Evolutionary conservation across 2,113 vertebrate species (phyloP).

Genomic region (Natator depressus): DNA sequence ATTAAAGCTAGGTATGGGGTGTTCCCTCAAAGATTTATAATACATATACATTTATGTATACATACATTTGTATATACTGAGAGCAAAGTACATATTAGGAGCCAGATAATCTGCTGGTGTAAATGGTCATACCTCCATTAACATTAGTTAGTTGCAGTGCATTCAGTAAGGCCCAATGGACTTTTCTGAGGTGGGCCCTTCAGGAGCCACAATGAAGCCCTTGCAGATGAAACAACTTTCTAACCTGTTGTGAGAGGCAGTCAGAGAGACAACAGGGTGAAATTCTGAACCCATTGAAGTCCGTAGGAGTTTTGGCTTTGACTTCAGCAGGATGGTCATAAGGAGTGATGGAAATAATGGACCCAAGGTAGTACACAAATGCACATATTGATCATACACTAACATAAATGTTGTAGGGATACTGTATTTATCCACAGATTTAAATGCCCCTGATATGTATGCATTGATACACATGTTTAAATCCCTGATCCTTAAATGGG

Average conservation of each 20-base stretch:
- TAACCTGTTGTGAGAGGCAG: not conserved
- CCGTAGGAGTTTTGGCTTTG: no score
- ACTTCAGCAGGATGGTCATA: not conserved
- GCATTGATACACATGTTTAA: not conserved
- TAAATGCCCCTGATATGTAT: not conserved
- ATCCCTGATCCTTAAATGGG: not conserved
- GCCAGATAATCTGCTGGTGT: not conserved
- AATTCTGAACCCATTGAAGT: no score
- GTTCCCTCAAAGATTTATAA: not conserved
- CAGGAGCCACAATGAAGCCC: not conserved
- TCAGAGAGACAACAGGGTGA: not conserved
- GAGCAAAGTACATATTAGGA: not conserved
- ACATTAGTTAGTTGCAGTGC: not conserved
- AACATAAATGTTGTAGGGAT: not conserved
- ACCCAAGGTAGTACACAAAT: not conserved
- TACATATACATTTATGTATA: not conserved
- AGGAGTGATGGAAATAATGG: not conserved
- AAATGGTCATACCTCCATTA: not conserved
- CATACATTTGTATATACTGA: not conserved
- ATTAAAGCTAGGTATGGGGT: not conserved
- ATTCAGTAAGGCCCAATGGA: not conserved
- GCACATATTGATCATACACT: no score
- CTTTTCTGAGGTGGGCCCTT: not conserved
- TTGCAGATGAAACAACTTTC: not conserved
- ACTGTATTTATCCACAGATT: fast-evolving